These are phyloP conservation scores for Lontra canadensis DNA, from an alignment of 2,113 vertebrate genomes.

Conservation along the genomic window DNA sequence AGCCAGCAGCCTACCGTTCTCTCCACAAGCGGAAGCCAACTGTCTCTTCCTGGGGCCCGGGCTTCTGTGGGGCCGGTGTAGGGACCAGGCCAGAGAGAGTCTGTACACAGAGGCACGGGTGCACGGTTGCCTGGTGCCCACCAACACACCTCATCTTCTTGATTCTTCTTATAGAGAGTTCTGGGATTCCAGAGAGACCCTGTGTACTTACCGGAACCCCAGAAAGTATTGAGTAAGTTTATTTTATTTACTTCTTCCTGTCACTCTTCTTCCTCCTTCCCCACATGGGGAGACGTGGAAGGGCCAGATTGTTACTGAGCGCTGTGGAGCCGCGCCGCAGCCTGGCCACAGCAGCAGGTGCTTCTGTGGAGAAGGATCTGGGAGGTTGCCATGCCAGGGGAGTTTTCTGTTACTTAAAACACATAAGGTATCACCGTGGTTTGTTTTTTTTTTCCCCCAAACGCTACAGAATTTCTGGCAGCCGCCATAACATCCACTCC, in stretches of 20 bases:
- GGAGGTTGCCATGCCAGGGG: slow-evolving; percentile 66
- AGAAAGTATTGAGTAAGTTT: slow-evolving; percentile 98
- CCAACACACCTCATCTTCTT: slow-evolving; percentile 74
- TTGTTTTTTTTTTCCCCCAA: background rate
- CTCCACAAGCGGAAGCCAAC: background rate
- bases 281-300: slow-evolving; percentile 72
- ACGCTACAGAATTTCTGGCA: slow-evolving; percentile 49
- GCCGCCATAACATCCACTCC: slow-evolving; percentile 46
- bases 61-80: slow-evolving; percentile 24
- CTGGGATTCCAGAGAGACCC: slow-evolving; percentile 97
- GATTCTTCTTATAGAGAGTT: slow-evolving; percentile 90
- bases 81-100: background rate
- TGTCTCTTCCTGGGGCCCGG: slow-evolving; percentile 33
- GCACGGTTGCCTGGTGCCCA: background rate
- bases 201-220: slow-evolving; percentile 97
- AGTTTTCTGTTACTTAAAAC: slow-evolving; percentile 72
- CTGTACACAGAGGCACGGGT: slow-evolving; percentile 43
- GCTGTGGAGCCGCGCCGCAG: slow-evolving; percentile 69
- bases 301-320: slow-evolving; percentile 51
- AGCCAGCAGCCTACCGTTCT: background rate
- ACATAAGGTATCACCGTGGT: slow-evolving; percentile 28
- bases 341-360: slow-evolving; percentile 64
- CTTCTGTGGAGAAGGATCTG: slow-evolving; percentile 66
- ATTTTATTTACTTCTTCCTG: slow-evolving; percentile 78
- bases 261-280: slow-evolving; percentile 81